Conservation (phyloP, 1,140 invertebrate genomes). For the Solenopsis invicta region DNA sequence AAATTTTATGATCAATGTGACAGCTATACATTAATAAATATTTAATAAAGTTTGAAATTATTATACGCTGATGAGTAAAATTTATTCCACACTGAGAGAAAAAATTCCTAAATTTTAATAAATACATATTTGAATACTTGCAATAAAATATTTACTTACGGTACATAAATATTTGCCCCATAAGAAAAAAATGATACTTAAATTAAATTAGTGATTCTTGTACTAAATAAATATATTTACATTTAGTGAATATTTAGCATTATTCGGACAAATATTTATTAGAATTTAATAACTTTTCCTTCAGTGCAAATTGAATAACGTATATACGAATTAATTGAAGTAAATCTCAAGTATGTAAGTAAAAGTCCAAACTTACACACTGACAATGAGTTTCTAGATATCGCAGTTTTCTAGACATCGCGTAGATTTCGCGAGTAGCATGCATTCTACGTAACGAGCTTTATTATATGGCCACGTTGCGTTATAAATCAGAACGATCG, state of each 20-base stretch:
- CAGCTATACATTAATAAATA: background rate
- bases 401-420: background rate
- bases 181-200: no score
- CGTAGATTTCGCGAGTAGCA: background rate
- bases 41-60: background rate
- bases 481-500: slow-evolving; percentile 46
- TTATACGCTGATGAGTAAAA: background rate
- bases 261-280: no score
- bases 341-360: background rate
- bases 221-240: no score
- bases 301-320: no score
- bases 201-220: no score
- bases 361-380: background rate
- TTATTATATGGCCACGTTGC: slow-evolving; percentile 10
- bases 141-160: no score
- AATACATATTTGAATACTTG: no score
- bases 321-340: no score
- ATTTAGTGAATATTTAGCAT: no score
- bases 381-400: background rate
- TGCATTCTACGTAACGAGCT: background rate
- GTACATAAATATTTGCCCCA: no score
- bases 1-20: background rate
- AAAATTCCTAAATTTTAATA: no score
- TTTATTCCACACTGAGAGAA: background rate
- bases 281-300: no score